Percentiles rank a stretch among this genome's conserved stretches.
These are phyloP conservation scores for Verasper variegatus DNA, from an alignment of 2,113 vertebrate genomes.

Conservation along the genomic window DNA sequence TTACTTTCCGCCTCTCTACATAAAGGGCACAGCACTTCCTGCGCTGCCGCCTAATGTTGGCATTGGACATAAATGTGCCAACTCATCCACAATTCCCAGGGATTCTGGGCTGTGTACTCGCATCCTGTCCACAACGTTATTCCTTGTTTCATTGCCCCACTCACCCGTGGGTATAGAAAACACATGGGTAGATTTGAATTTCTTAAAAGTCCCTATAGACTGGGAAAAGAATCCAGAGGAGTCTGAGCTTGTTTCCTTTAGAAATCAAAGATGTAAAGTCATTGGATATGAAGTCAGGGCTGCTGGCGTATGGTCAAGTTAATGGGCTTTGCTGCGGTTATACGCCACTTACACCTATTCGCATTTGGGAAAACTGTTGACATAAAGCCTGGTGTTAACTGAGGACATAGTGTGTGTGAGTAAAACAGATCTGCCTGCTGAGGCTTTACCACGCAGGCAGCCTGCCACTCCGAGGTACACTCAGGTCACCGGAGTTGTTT, in stretches of 20 bases:
- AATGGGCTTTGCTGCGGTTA: background rate
- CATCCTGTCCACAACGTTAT: background rate
- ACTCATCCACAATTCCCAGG: background rate
- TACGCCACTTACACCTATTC: background rate
- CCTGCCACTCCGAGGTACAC: constrained; percentile 23
- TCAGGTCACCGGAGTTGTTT: constrained; percentile 49
- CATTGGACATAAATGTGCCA: background rate
- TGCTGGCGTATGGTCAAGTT: background rate
- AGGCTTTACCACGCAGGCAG: constrained; percentile 11
- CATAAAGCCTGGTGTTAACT: constrained; percentile 23
- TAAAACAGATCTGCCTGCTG: constrained; percentile 6
- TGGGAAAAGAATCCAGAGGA: background rate
- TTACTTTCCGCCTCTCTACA: background rate
- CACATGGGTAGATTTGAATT: background rate
- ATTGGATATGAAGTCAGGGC: background rate
- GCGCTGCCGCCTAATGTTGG: background rate
- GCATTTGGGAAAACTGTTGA: background rate
- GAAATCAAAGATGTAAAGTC: background rate
- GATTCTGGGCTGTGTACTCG: background rate
- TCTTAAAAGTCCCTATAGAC: background rate
- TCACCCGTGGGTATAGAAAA: background rate
- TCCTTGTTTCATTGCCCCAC: background rate
- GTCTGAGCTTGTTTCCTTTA: background rate
- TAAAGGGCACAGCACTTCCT: background rate
- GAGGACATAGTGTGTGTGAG: constrained; percentile 51